These are phyloP conservation scores for Drosophila oshimai DNA, from an alignment of 1,140 invertebrate genomes.

Conservation along the genomic window DNA sequence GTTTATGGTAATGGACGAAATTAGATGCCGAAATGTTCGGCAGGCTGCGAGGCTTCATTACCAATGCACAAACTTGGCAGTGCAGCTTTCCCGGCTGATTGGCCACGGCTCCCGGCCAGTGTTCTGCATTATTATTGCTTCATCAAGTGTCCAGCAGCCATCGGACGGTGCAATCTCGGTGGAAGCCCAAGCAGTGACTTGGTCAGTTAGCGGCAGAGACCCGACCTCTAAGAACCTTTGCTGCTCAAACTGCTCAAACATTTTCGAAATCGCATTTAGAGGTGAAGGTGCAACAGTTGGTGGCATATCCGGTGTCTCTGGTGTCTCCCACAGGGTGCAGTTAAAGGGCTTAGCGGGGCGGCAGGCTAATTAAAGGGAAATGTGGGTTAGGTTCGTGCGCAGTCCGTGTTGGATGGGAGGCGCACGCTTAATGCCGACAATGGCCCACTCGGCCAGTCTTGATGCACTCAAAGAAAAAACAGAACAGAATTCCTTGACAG, in stretches of 20 bases:
- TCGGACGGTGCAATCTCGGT: not conserved
- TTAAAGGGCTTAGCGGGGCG: slow-evolving; percentile 4
- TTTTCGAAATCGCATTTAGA: slow-evolving; percentile 76
- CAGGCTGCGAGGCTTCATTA: slow-evolving; percentile 43
- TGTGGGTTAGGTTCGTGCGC: slow-evolving; percentile 33
- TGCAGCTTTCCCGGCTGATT: slow-evolving; percentile 55
- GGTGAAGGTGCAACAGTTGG: slow-evolving; percentile 69
- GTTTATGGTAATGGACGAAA: slow-evolving; percentile 79
- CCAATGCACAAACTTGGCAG: slow-evolving; percentile 64
- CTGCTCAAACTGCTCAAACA: slow-evolving; percentile 74
- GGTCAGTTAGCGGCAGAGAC: not conserved
- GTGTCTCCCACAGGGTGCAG: not conserved
- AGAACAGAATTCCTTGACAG: too few relatives aligned
- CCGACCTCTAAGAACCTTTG: slow-evolving; percentile 57
- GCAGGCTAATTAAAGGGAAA: slow-evolving; percentile 44
- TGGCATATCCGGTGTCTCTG: slow-evolving; percentile 49
- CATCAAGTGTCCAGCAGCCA: slow-evolving; percentile 29
- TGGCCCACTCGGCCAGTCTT: slow-evolving; percentile 4
- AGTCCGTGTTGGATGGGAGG: not conserved
- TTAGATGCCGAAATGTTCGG: slow-evolving; percentile 62
- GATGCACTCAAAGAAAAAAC: not conserved
- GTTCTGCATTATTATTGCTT: slow-evolving; percentile 75
- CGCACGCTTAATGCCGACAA: not conserved
- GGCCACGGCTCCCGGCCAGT: slow-evolving; percentile 44
- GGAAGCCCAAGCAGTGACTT: slow-evolving; percentile 57